Conservation (phyloP, 92 coral and sea anemone genomes). For the Bergia sp. region DNA sequence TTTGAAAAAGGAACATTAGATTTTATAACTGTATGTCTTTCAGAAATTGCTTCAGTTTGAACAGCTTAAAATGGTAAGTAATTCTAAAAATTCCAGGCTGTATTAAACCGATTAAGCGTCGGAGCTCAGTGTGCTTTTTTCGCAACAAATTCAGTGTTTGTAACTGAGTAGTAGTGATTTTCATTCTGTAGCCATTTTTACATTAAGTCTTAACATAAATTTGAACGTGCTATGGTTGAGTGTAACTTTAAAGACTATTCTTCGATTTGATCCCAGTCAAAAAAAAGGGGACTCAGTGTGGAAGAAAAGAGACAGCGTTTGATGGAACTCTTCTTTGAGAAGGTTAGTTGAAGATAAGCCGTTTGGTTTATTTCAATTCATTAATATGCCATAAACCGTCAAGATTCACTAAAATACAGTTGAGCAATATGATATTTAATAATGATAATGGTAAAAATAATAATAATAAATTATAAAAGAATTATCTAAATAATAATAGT, state of each 20-base stretch:
- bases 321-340: constrained; percentile 92
- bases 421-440: too few relatives aligned
- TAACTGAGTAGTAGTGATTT: too few relatives aligned
- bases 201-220: neutral
- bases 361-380: too few relatives aligned
- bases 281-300: constrained; percentile 91
- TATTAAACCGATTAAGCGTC: neutral
- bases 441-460: too few relatives aligned
- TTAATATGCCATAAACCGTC: too few relatives aligned
- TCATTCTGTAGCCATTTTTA: neutral
- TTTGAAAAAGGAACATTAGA: neutral
- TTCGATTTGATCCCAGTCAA: constrained; percentile 64
- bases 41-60: neutral
- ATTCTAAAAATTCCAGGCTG: neutral
- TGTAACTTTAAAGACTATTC: neutral
- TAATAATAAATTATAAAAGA: too few relatives aligned
- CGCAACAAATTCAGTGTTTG: neutral
- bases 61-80: constrained; percentile 28
- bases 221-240: neutral
- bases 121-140: neutral
- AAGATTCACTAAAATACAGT: too few relatives aligned
- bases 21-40: too few relatives aligned
- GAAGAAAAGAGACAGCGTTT: constrained; percentile 96
- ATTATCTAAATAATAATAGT: too few relatives aligned
- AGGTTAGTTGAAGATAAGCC: constrained; percentile 52